A percentile compares a stretch with the other conserved stretches of the same genome.
Conservation (phyloP, 1,140 invertebrate genomes). For the Macrotrachela quadricornifera region DNA sequence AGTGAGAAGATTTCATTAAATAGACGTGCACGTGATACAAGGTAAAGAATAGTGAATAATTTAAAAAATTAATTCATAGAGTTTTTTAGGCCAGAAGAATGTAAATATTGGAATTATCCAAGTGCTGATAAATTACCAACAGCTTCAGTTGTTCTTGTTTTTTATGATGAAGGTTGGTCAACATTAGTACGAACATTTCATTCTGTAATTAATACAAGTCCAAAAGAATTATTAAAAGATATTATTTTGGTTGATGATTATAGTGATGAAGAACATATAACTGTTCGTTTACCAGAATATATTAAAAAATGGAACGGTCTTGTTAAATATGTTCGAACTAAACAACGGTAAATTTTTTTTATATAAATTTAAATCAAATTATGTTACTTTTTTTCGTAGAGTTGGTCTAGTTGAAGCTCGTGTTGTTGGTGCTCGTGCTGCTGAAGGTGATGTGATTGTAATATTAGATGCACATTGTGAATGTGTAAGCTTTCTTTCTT, state of each 20-base stretch:
- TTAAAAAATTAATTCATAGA: neutral
- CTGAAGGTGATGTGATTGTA: constrained; percentile 60
- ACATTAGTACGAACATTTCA: constrained; percentile 86
- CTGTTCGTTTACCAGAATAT: constrained; percentile 65
- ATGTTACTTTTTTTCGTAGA: constrained; percentile 23
- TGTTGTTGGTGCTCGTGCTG: constrained; percentile 62
- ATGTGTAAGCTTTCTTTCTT: constrained; percentile 16
- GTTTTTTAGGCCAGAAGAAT: constrained; percentile 34
- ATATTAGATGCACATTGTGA: constrained; percentile 91
- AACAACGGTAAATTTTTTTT: constrained; percentile 33
- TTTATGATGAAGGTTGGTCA: constrained; percentile 90
- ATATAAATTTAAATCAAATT: no score
- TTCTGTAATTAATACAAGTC: constrained; percentile 73
- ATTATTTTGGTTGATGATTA: constrained; percentile 78
- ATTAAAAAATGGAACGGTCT: constrained; percentile 39
- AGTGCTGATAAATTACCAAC: constrained; percentile 47
- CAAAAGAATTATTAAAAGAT: constrained; percentile 69
- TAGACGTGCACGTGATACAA: constrained; percentile 61
- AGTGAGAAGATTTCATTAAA: constrained; percentile 73
- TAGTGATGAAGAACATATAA: constrained; percentile 21
- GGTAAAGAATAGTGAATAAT: constrained; percentile 47
- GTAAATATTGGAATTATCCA: constrained; percentile 88
- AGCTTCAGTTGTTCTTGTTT: constrained; percentile 86
- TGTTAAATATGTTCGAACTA: constrained; percentile 51
- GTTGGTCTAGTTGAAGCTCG: constrained; percentile 80